Evolutionary conservation across 2,888 invertebrate genomes (phyloP).

Genomic region (Enoplolaimus lenunculus): DNA sequence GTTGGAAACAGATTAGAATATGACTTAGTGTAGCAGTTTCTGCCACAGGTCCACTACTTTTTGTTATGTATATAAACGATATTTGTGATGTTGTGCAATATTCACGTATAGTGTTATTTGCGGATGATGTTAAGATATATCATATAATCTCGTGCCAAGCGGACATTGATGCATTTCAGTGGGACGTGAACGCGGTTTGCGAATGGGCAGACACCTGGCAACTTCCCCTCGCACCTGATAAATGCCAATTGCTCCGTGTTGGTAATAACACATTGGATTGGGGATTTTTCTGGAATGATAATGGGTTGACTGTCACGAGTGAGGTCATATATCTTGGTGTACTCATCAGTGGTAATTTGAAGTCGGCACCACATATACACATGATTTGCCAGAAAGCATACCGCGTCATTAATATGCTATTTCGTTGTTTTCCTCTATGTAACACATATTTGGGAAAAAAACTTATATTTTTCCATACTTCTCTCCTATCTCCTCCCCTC

Average conservation of each 20-base stretch:
- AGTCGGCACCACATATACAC: neutral
- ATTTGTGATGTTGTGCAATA: neutral
- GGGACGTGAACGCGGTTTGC: neutral
- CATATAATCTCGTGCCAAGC: neutral
- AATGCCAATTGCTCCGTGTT: no score
- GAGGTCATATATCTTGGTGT: neutral
- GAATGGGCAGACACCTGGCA: slow-evolving; percentile 2
- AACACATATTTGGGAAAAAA: no score
- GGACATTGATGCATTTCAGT: neutral
- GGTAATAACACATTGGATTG: no score
- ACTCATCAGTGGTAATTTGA: neutral
- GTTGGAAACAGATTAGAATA: no score
- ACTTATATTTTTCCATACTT: no score
- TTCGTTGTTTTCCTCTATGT: neutral
- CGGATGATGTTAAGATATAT: slow-evolving; percentile 3
- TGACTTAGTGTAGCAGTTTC: no score
- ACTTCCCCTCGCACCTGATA: no score
- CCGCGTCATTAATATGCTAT: neutral
- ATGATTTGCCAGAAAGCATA: neutral
- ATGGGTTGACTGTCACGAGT: no score
- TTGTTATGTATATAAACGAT: slow-evolving; percentile 10
- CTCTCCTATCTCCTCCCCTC: no score
- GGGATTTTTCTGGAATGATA: no score
- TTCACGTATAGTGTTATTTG: neutral
- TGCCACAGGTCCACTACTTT: slow-evolving; percentile 52